Percentiles rank a stretch among this genome's conserved stretches.
phyloP scores from a whole-genome alignment of 1,140 invertebrate species.

The Drosophila gunungcola region DNA sequence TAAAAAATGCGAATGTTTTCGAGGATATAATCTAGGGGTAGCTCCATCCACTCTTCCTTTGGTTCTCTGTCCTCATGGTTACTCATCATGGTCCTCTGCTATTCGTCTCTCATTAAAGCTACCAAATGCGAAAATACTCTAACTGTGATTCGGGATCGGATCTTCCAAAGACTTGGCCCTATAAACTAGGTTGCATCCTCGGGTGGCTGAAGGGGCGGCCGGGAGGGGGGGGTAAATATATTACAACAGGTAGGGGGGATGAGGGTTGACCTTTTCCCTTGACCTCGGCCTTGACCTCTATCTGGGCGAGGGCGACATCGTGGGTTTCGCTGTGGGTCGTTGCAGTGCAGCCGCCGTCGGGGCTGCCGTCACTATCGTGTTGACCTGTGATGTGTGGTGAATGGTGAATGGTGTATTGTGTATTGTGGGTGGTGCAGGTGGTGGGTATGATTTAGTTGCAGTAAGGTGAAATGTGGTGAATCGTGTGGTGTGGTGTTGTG shows the following conservation, averaged over 20 bases:
- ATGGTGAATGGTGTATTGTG: slow-evolving; percentile 5
- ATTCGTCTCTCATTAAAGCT: slow-evolving; percentile 59
- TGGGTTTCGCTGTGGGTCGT: slow-evolving; percentile 56
- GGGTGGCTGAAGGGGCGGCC: neutral
- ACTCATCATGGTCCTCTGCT: slow-evolving; percentile 10
- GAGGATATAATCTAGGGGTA: slow-evolving; percentile 23
- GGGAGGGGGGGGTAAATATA: slow-evolving; percentile 55
- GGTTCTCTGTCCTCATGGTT: slow-evolving; percentile 2
- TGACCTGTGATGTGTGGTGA: slow-evolving; percentile 67
- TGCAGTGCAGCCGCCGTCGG: slow-evolving; percentile 51
- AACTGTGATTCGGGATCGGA: slow-evolving; percentile 48
- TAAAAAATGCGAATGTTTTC: slow-evolving; percentile 22
- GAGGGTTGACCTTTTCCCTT: neutral
- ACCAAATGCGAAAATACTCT: slow-evolving; percentile 75
- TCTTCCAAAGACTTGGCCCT: slow-evolving; percentile 19
- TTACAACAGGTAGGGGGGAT: slow-evolving; percentile 60
- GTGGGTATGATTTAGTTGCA: neutral
- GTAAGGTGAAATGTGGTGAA: slow-evolving; percentile 3
- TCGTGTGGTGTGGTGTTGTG: slow-evolving; percentile 21
- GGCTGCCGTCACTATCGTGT: slow-evolving; percentile 79
- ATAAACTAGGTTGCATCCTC: slow-evolving; percentile 18
- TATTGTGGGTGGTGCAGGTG: slow-evolving; percentile 1
- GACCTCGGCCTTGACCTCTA: slow-evolving; percentile 42
- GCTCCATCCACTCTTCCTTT: slow-evolving; percentile 15
- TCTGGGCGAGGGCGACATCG: slow-evolving; percentile 79